These are phyloP conservation scores for Oryzias dopingdopingensis DNA, from an alignment of 2,797 vertebrate species.

Conservation along the genomic window DNA sequence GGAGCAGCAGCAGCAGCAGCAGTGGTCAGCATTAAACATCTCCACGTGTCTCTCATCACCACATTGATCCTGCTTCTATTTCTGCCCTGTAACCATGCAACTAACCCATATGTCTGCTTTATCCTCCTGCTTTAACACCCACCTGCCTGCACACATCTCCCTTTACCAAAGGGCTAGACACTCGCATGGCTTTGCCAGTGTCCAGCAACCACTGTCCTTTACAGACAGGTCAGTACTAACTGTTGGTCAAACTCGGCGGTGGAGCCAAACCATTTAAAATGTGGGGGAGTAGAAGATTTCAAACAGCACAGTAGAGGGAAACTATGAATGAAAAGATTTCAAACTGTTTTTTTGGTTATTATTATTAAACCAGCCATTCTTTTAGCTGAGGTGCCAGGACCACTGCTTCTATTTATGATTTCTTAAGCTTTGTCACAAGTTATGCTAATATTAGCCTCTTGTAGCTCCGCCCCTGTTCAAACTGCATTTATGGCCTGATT, in stretches of 20 bases:
- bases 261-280: too few relatives aligned
- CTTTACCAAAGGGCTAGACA: constrained; percentile 64
- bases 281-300: too few relatives aligned
- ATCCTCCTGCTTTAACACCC: constrained; percentile 24
- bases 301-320: too few relatives aligned
- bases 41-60: background rate
- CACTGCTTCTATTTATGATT: too few relatives aligned
- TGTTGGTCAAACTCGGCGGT: background rate
- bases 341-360: too few relatives aligned
- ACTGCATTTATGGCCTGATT: background rate
- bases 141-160: constrained; percentile 24
- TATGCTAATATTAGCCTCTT: too few relatives aligned
- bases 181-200: constrained; percentile 58
- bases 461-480: too few relatives aligned
- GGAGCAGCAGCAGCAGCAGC: constrained; percentile 67
- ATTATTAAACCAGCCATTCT: too few relatives aligned
- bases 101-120: constrained; percentile 62
- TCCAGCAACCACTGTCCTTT: constrained; percentile 63
- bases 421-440: too few relatives aligned
- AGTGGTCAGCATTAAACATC: constrained; percentile 15
- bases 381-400: too few relatives aligned
- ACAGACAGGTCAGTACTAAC: constrained; percentile 75
- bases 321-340: too few relatives aligned
- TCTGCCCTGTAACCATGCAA: constrained; percentile 39
- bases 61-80: constrained; percentile 21